These are phyloP conservation scores for Chaetodon trifascialis DNA, from an alignment of 2,113 vertebrate genomes.

Conservation along the genomic window DNA sequence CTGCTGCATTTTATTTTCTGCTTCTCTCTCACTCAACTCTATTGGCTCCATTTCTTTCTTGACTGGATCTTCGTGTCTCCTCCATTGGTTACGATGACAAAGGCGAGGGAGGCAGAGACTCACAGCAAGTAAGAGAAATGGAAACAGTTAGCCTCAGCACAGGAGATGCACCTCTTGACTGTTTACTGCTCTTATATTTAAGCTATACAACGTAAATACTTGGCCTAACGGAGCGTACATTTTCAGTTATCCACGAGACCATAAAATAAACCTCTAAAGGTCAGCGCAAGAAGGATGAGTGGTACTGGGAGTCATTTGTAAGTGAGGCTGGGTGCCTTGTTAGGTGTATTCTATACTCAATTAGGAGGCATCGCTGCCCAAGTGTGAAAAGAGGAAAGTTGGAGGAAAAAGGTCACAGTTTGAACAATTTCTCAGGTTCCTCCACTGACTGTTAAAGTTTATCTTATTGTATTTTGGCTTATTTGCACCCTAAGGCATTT, in stretches of 20 bases:
- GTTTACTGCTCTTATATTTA: conserved; percentile 29
- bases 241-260: background rate
- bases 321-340: conserved; percentile 28
- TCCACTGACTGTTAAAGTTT: background rate
- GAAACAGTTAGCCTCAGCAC: conserved; percentile 9
- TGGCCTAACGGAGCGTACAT: background rate
- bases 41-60: conserved; percentile 18
- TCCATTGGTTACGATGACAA: background rate
- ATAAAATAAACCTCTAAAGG: conserved; percentile 55
- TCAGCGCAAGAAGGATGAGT: conserved; percentile 37
- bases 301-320: conserved; percentile 35
- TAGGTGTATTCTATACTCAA: conserved; percentile 36
- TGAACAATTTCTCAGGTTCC: conserved; percentile 17
- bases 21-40: conserved; percentile 13
- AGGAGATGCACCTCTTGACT: conserved; percentile 24
- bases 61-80: background rate
- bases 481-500: background rate
- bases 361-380: conserved; percentile 10
- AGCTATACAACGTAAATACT: conserved; percentile 42
- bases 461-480: conserved; percentile 3
- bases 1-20: conserved; percentile 7
- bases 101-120: background rate
- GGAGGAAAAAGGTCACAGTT: conserved; percentile 22
- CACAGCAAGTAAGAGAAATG: conserved; percentile 7
- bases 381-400: conserved; percentile 39